phyloP scores from a whole-genome alignment of 2,888 invertebrate species.

The Trissolcus brochymenae region DNA sequence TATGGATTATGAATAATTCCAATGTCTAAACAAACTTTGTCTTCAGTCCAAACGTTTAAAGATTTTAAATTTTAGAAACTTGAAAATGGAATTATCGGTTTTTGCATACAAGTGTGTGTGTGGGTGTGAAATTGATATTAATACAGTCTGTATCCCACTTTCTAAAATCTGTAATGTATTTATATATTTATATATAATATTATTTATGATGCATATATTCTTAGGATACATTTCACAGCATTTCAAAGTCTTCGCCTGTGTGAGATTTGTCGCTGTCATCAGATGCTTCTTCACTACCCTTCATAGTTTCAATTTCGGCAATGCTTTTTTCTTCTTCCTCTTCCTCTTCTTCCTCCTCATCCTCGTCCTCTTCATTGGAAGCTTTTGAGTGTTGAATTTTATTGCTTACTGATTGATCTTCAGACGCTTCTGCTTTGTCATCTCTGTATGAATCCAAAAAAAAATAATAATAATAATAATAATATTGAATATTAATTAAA shows the following conservation, averaged over 20 bases:
- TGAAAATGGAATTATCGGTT: too few species aligned
- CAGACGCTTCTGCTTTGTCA: constrained; percentile 56
- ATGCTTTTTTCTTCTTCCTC: constrained; percentile 41
- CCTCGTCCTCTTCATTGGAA: constrained; percentile 56
- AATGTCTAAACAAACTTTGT: too few species aligned
- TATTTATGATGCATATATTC: constrained; percentile 12
- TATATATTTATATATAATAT: constrained; percentile 16
- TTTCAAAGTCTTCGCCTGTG: constrained; percentile 92
- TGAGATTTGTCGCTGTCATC: constrained; percentile 91
- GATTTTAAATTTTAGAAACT: too few species aligned
- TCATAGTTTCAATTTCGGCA: constrained; percentile 58
- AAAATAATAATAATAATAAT: too few species aligned
- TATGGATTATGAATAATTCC: too few species aligned
- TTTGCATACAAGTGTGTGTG: too few species aligned
- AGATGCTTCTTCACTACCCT: constrained; percentile 77
- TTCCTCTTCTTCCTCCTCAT: constrained; percentile 48
- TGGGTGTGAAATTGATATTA: constrained; percentile 23
- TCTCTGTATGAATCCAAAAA: constrained; percentile 52
- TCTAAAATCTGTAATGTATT: constrained; percentile 3
- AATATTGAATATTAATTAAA: too few species aligned
- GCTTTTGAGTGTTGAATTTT: constrained; percentile 57
- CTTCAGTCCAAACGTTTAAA: too few species aligned
- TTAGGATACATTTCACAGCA: constrained; percentile 78
- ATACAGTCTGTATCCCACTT: constrained; percentile 42
- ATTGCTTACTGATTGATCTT: constrained; percentile 56